These are phyloP conservation scores for Pseudomugil gertrudae DNA, from an alignment of 2,797 vertebrate genomes.

Conservation along the genomic window DNA sequence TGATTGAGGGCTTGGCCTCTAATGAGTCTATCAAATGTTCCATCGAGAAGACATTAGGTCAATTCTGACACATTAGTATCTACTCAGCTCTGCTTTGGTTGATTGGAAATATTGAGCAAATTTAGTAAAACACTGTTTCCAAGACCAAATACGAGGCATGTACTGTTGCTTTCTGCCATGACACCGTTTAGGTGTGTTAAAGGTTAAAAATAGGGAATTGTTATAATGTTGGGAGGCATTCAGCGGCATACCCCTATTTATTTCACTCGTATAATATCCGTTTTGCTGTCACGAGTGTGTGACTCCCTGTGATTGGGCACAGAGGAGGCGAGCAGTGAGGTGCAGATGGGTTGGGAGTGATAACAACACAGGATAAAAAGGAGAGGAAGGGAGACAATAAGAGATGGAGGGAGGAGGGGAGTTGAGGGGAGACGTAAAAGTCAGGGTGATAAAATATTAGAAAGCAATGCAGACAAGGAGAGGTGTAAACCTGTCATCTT, in stretches of 20 bases:
- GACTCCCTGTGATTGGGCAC: slow-evolving; percentile 46
- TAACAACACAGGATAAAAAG: slow-evolving; percentile 72
- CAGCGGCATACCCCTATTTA: slow-evolving; percentile 49
- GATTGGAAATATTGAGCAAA: slow-evolving; percentile 29
- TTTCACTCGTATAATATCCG: slow-evolving; percentile 62
- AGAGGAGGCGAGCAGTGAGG: slow-evolving; percentile 49
- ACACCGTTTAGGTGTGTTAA: slow-evolving; percentile 36
- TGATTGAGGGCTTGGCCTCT: slow-evolving; percentile 47
- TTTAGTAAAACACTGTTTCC: slow-evolving; percentile 21
- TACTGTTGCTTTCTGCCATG: slow-evolving; percentile 14
- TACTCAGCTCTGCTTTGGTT: slow-evolving; percentile 40
- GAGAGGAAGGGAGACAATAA: slow-evolving; percentile 67
- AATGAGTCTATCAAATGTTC: slow-evolving; percentile 56
- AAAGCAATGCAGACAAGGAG: slow-evolving; percentile 49
- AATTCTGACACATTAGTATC: slow-evolving; percentile 40
- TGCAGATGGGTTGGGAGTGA: slow-evolving; percentile 74
- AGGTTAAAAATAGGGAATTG: slow-evolving; percentile 37
- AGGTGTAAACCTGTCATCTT: slow-evolving; percentile 44
- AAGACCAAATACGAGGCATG: slow-evolving; percentile 36
- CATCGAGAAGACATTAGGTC: slow-evolving; percentile 35
- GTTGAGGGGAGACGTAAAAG: slow-evolving; percentile 40
- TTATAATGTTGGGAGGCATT: slow-evolving; percentile 30
- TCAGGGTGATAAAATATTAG: slow-evolving; percentile 70
- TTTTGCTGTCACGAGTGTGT: slow-evolving; percentile 32
- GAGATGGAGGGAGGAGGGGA: slow-evolving; percentile 47